phyloP scores from a whole-genome alignment of 2,797 vertebrate genomes.

The Artibeus lituratus region DNA sequence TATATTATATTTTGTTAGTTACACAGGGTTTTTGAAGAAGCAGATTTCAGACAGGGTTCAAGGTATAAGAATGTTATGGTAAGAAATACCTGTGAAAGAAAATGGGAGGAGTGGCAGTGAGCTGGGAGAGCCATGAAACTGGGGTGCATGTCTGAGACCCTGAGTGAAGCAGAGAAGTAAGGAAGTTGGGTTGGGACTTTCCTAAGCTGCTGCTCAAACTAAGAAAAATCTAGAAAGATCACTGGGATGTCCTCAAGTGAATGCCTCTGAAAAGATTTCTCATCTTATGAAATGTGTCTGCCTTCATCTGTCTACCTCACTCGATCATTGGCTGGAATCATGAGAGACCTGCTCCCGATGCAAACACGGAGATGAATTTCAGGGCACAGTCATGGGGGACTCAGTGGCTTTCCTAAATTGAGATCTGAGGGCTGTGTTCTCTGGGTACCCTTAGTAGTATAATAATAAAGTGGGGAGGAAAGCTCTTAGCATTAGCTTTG shows the following conservation, averaged over 20 bases:
- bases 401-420: neutral
- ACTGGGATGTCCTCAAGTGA: neutral
- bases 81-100: neutral
- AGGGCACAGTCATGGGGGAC: rapidly evolving
- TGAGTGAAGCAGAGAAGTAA: neutral
- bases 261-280: neutral
- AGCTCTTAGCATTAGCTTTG: neutral
- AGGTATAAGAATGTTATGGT: neutral
- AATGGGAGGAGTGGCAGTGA: neutral
- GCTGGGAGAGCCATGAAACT: neutral
- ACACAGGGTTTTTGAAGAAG: neutral
- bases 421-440: neutral
- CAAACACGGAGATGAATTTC: neutral
- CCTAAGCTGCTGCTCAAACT: neutral
- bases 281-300: neutral
- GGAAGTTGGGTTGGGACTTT: neutral
- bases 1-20: neutral
- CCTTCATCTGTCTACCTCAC: neutral
- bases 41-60: neutral
- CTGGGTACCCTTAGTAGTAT: neutral
- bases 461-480: neutral
- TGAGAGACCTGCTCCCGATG: neutral
- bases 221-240: neutral
- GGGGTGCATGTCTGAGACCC: neutral
- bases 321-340: neutral